These are phyloP conservation scores for Philotrypesis tridentata DNA, from an alignment of 1,140 invertebrate genomes.

Conservation along the genomic window DNA sequence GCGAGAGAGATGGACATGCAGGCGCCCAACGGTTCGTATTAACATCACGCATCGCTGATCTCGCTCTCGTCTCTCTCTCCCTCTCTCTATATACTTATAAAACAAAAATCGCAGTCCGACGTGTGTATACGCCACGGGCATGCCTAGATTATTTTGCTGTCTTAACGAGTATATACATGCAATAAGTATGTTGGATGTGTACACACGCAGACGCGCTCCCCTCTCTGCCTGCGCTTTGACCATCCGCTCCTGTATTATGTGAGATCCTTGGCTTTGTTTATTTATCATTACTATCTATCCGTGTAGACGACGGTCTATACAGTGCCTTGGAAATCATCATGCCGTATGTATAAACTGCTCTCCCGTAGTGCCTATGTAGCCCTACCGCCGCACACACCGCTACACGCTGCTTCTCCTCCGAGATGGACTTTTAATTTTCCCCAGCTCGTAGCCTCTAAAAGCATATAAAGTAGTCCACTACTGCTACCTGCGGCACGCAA, in stretches of 20 bases:
- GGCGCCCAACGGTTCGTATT: constrained; percentile 72
- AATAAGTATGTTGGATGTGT: too few species aligned
- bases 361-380: not conserved
- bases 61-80: too few species aligned
- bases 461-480: too few species aligned
- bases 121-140: too few species aligned
- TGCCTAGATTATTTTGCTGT: too few species aligned
- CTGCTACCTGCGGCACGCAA: not conserved
- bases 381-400: constrained; percentile 18
- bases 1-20: constrained; percentile 72
- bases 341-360: not conserved
- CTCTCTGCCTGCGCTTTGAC: not conserved
- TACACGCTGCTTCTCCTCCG: constrained; percentile 7
- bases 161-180: too few species aligned
- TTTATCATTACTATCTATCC: too few species aligned
- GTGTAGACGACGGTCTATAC: not conserved
- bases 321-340: too few species aligned
- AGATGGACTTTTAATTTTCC: constrained; percentile 28
- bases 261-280: constrained; percentile 17
- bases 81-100: too few species aligned
- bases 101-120: not conserved
- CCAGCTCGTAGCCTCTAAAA: too few species aligned
- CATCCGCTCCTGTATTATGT: too few species aligned
- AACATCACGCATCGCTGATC: too few species aligned
- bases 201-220: not conserved